phyloP scores from a whole-genome alignment of 2,888 invertebrate genomes.

The Drosophila atroscutellata region DNA sequence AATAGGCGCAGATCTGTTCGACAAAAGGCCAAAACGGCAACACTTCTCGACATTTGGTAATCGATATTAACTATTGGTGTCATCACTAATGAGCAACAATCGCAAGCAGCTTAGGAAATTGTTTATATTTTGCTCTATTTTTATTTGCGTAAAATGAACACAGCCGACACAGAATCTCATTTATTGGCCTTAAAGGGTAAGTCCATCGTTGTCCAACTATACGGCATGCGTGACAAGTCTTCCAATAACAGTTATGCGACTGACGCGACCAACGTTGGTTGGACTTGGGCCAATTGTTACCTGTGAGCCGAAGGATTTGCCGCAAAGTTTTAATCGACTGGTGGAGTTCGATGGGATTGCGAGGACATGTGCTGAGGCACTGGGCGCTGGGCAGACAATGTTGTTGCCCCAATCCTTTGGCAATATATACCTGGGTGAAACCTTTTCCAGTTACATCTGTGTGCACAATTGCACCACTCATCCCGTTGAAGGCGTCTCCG shows the following conservation, averaged over 20 bases:
- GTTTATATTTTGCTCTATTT: slow-evolving; percentile 15
- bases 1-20: not conserved
- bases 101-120: not conserved
- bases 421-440: slow-evolving; percentile 98
- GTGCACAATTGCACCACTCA: slow-evolving; percentile 97
- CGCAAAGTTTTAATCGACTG: slow-evolving; percentile 92
- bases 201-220: too few species aligned
- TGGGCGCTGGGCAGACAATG: slow-evolving; percentile 92
- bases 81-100: slow-evolving; percentile 23
- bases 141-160: slow-evolving; percentile 67
- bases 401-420: slow-evolving; percentile 98
- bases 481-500: slow-evolving; percentile 86
- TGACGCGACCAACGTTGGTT: slow-evolving; percentile 95
- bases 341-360: slow-evolving; percentile 94
- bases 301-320: slow-evolving; percentile 93
- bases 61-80: slow-evolving; percentile 1
- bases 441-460: slow-evolving; percentile 98
- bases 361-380: slow-evolving; percentile 91
- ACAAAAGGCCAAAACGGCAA: not conserved
- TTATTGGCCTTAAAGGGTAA: slow-evolving; percentile 84
- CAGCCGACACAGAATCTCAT: slow-evolving; percentile 81
- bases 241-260: slow-evolving; percentile 91
- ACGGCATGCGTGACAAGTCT: not conserved
- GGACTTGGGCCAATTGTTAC: slow-evolving; percentile 91
- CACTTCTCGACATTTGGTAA: not conserved